These are phyloP conservation scores for Mystacornis crossleyi DNA, from an alignment of 2,113 vertebrate genomes.

Conservation along the genomic window DNA sequence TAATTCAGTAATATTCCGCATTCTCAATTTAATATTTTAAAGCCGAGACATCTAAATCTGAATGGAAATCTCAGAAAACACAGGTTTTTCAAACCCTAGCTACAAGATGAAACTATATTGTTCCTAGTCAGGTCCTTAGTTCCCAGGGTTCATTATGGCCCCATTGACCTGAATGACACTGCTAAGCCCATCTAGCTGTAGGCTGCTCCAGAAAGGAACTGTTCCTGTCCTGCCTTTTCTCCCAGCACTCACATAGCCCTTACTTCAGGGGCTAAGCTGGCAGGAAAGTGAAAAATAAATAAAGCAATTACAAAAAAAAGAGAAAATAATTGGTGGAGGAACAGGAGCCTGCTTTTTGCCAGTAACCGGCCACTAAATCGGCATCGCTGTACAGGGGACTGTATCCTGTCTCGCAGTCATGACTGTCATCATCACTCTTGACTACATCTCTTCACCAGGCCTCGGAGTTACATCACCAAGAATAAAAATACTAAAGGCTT, in stretches of 20 bases:
- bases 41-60: not conserved
- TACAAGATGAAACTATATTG: not conserved
- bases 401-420: not conserved
- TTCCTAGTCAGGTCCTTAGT: not conserved
- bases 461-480: not conserved
- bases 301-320: not conserved
- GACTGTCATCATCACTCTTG: not conserved
- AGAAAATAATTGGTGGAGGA: fast-evolving
- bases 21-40: not conserved
- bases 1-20: not conserved
- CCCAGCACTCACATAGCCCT: not conserved
- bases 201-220: not conserved
- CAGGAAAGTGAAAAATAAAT: not conserved
- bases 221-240: not conserved
- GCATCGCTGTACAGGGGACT: not conserved
- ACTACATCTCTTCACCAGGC: not conserved
- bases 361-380: not conserved
- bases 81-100: not conserved
- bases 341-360: not conserved
- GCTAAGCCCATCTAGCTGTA: not conserved
- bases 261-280: not conserved
- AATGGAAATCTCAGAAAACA: not conserved
- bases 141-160: not conserved
- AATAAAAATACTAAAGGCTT: not conserved
- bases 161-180: not conserved